phyloP scores from a whole-genome alignment of 2,888 invertebrate species.

The Clunio marinus region DNA sequence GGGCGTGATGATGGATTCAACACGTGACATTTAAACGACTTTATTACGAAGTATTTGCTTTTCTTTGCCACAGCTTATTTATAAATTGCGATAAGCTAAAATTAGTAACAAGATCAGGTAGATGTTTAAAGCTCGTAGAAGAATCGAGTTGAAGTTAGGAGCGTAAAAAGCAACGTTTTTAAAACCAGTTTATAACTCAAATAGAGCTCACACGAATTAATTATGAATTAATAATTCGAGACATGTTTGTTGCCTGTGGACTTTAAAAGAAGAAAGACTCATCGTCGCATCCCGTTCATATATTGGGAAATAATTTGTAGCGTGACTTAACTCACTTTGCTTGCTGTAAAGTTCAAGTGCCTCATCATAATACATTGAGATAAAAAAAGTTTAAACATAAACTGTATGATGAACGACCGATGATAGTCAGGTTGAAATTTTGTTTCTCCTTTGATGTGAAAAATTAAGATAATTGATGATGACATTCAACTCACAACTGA shows the following conservation, averaged over 20 bases:
- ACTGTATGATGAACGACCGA: neutral
- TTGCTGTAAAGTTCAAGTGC: constrained; percentile 29
- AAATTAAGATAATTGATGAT: neutral
- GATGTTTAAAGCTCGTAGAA: neutral
- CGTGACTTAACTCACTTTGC: neutral
- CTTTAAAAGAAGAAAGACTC: constrained; percentile 2
- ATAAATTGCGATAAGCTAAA: neutral
- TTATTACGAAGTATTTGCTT: neutral
- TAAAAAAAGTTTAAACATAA: neutral
- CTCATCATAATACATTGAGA: too few species aligned
- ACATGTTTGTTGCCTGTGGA: constrained; percentile 27
- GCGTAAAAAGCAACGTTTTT: too few species aligned
- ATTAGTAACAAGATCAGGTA: neutral
- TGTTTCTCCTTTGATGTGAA: neutral
- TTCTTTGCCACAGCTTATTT: neutral
- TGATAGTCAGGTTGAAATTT: neutral
- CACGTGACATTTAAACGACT: neutral
- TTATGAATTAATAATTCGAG: constrained; percentile 22
- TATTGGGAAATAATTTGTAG: too few species aligned
- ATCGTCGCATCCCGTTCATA: neutral
- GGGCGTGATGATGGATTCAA: too few species aligned
- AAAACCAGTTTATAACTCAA: too few species aligned
- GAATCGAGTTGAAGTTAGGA: too few species aligned
- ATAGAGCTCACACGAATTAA: neutral
- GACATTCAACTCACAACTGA: neutral